Evolutionary conservation across 2,888 invertebrate genomes (phyloP).

Genomic region (Auanema sp.): DNA sequence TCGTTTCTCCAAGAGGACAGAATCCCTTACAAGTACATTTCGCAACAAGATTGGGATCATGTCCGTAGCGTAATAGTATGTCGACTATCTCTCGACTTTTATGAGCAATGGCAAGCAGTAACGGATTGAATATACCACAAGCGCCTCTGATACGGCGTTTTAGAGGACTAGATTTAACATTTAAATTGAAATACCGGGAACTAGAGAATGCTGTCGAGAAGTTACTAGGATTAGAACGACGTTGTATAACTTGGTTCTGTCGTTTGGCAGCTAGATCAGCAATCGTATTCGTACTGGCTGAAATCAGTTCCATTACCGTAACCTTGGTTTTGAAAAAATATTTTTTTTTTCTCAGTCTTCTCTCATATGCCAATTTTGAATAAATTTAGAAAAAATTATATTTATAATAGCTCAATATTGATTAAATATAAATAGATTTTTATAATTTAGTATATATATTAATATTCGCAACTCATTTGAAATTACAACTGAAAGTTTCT

Average conservation of each 20-base stretch:
- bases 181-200: conserved; percentile 26
- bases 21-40: conserved; percentile 63
- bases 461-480: too few species aligned
- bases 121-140: conserved; percentile 65
- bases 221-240: conserved; percentile 61
- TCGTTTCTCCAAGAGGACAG: conserved; percentile 24
- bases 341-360: too few species aligned
- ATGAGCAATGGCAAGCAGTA: conserved; percentile 71
- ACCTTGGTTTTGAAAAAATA: conserved; percentile 14
- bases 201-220: conserved; percentile 56
- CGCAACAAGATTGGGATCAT: conserved; percentile 71
- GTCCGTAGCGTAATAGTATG: conserved; percentile 68
- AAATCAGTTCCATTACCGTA: conserved; percentile 16
- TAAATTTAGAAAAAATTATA: too few species aligned
- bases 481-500: too few species aligned
- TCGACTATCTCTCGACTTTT: conserved; percentile 67
- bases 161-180: conserved; percentile 13
- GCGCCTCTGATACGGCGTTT: conserved; percentile 36
- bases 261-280: conserved; percentile 60
- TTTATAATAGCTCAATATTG: too few species aligned
- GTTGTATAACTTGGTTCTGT: conserved; percentile 54
- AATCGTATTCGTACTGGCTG: conserved; percentile 59
- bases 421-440: too few species aligned
- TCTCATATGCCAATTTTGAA: too few species aligned
- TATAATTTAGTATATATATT: too few species aligned